A percentile compares a stretch with the other conserved stretches of the same genome.
Evolutionary conservation across 2,113 vertebrate genomes (phyloP).

Genomic region (Struthio camelus): DNA sequence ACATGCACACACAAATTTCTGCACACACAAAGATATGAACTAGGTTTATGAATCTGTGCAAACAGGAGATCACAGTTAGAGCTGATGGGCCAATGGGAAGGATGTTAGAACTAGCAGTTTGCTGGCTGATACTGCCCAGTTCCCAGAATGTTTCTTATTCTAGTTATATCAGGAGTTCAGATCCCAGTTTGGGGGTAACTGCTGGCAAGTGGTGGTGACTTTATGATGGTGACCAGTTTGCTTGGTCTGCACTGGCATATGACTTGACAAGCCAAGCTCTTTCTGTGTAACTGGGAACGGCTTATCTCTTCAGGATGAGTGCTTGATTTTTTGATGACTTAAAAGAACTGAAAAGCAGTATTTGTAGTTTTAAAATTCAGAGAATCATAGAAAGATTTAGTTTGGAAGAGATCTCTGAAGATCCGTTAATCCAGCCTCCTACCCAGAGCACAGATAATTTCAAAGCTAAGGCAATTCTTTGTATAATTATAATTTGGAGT

Average conservation of each 20-base stretch:
- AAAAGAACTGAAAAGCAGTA: background rate
- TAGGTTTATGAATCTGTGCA: background rate
- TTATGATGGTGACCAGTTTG: rapidly evolving
- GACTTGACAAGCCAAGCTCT: background rate
- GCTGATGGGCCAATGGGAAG: background rate
- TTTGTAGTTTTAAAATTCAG: background rate
- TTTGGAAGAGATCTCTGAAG: background rate
- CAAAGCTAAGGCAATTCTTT: background rate
- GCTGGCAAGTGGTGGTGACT: background rate
- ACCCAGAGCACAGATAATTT: background rate
- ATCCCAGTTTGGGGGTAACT: background rate
- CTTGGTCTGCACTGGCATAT: background rate
- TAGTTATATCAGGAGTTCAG: background rate
- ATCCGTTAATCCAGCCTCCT: background rate
- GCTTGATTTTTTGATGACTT: background rate
- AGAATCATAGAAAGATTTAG: background rate
- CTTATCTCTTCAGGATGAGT: background rate
- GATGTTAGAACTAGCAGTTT: background rate
- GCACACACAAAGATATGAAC: background rate
- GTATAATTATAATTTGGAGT: background rate
- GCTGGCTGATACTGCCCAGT: background rate
- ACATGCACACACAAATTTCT: background rate
- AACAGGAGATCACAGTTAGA: background rate
- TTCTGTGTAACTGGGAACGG: background rate
- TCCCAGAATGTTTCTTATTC: background rate